These are phyloP conservation scores for Morone saxatilis DNA, from an alignment of 2,113 vertebrate genomes.

Conservation along the genomic window DNA sequence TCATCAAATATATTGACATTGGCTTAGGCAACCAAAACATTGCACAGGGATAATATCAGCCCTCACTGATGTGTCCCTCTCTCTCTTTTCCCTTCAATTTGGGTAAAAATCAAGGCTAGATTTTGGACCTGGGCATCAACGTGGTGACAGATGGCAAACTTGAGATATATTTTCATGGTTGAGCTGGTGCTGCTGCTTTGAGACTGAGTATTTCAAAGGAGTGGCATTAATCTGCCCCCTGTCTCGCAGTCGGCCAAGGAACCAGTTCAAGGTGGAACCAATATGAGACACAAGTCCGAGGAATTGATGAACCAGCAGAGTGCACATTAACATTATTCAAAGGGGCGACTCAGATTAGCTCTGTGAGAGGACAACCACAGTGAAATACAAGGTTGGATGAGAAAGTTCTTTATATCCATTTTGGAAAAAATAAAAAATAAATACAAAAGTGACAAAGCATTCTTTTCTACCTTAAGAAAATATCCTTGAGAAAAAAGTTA, in stretches of 20 bases:
- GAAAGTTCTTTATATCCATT: not conserved
- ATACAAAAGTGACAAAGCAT: not conserved
- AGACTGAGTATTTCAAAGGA: constrained; percentile 77
- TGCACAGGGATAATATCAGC: constrained; percentile 1
- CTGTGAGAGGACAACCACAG: constrained; percentile 9
- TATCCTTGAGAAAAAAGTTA: not conserved
- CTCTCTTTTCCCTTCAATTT: constrained; percentile 71
- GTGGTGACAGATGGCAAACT: constrained; percentile 73
- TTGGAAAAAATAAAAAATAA: too few species aligned
- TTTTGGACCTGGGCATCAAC: constrained; percentile 67
- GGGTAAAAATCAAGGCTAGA: constrained; percentile 73
- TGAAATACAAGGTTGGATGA: not conserved
- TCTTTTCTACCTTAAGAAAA: not conserved
- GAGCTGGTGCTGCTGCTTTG: constrained; percentile 58
- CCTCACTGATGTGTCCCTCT: constrained; percentile 12
- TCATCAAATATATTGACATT: constrained; percentile 40
- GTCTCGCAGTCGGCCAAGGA: constrained; percentile 67
- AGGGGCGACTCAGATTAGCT: constrained; percentile 26
- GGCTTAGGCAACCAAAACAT: constrained; percentile 5
- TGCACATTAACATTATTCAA: constrained; percentile 48
- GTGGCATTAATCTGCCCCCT: constrained; percentile 78
- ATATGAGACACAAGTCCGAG: constrained; percentile 55
- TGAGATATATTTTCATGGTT: constrained; percentile 77
- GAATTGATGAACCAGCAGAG: constrained; percentile 63
- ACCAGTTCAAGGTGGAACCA: constrained; percentile 81